These are phyloP conservation scores for Chrysogorgia sp. DNA, from an alignment of 92 coral and sea anemone genomes.

Conservation along the genomic window DNA sequence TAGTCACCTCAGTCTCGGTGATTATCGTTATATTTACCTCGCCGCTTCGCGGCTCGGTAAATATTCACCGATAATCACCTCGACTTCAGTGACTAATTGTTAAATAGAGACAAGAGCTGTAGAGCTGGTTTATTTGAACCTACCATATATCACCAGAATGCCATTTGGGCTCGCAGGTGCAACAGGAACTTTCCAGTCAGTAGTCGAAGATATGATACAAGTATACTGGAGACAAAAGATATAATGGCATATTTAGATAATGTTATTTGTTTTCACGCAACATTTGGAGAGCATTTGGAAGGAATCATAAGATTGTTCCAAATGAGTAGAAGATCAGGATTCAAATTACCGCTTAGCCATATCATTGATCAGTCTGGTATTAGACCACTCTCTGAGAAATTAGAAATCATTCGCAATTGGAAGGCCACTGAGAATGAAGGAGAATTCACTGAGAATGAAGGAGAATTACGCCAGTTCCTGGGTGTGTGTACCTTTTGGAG, in stretches of 20 bases:
- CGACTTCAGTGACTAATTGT: no score
- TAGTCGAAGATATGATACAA: constrained; percentile 44
- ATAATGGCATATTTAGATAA: constrained; percentile 61
- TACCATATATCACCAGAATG: constrained; percentile 48
- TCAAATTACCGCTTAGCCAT: constrained; percentile 60
- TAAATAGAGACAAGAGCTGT: no score
- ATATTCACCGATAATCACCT: no score
- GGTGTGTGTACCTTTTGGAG: constrained; percentile 55
- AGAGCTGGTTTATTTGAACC: no score
- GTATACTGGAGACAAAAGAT: constrained; percentile 44
- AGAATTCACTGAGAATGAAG: no score
- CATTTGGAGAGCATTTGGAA: constrained; percentile 56
- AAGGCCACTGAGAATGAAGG: constrained; percentile 47
- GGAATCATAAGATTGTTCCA: constrained; percentile 42
- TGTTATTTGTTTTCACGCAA: constrained; percentile 60
- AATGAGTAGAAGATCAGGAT: constrained; percentile 44
- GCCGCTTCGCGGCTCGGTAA: no score
- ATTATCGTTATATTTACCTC: no score
- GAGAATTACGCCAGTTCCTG: no score
- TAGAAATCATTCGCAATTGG: constrained; percentile 57
- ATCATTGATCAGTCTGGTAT: constrained; percentile 50
- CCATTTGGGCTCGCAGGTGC: constrained; percentile 62
- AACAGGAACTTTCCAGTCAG: constrained; percentile 58
- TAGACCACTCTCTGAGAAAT: constrained; percentile 61
- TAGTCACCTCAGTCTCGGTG: no score